A percentile compares a stretch with the other conserved stretches of the same genome.
Evolutionary conservation across 2,888 invertebrate species (phyloP).

Genomic region (Cephonodes hylas): DNA sequence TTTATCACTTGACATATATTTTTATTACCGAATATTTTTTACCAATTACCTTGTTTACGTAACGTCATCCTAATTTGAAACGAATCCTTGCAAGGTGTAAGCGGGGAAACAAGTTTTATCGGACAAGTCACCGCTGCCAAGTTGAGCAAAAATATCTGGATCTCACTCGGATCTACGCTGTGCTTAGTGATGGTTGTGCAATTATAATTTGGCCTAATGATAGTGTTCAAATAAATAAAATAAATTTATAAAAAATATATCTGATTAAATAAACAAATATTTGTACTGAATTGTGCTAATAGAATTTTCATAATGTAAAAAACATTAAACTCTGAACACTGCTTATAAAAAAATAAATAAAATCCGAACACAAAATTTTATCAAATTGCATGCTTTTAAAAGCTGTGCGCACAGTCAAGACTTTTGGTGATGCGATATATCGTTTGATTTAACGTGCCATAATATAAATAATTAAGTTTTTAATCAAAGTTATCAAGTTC

Average conservation of each 20-base stretch:
- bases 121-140: slow-evolving; percentile 1
- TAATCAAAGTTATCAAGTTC: neutral
- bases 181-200: slow-evolving; percentile 14
- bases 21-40: neutral
- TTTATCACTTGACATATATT: neutral
- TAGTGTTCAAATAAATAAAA: neutral
- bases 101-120: slow-evolving; percentile 16
- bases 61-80: slow-evolving; percentile 1
- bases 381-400: neutral
- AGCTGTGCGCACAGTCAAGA: neutral
- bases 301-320: slow-evolving; percentile 14
- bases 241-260: too few species aligned
- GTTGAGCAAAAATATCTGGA: slow-evolving; percentile 14
- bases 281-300: neutral
- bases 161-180: slow-evolving; percentile 13
- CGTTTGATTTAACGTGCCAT: neutral
- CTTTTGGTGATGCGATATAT: slow-evolving; percentile 5
- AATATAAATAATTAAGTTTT: neutral
- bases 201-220: neutral
- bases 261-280: neutral
- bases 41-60: neutral
- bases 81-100: slow-evolving; percentile 11
- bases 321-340: neutral
- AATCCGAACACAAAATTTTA: slow-evolving; percentile 6
- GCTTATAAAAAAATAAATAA: slow-evolving; percentile 9